Percentiles rank a stretch among this genome's conserved stretches.
These are phyloP conservation scores for Crocuta crocuta DNA, from an alignment of 2,113 vertebrate species.

Conservation along the genomic window DNA sequence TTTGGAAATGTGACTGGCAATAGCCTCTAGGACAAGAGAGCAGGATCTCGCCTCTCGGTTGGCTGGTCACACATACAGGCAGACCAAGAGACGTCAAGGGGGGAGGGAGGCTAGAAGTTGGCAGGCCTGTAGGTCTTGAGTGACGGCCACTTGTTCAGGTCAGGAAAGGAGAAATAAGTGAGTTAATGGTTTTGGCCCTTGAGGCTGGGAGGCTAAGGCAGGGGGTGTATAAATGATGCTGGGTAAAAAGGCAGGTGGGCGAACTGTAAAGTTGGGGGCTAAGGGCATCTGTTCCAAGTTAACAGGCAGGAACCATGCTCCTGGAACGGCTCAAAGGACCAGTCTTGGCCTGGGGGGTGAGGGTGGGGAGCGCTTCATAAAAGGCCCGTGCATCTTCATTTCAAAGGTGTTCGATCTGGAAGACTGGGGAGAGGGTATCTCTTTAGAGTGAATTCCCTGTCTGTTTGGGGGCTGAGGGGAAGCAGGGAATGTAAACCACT, in stretches of 20 bases:
- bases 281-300: conserved; percentile 79
- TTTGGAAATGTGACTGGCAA: conserved; percentile 61
- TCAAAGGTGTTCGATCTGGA: conserved; percentile 71
- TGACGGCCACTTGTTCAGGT: conserved; percentile 75
- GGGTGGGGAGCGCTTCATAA: conserved; percentile 67
- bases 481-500: conserved; percentile 24
- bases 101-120: conserved; percentile 85
- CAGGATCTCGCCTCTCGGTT: conserved; percentile 73
- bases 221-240: conserved; percentile 73
- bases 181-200: conserved; percentile 85
- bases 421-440: background rate
- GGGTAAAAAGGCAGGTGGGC: conserved; percentile 84
- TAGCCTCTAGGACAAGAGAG: conserved; percentile 61
- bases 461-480: background rate
- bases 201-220: conserved; percentile 59
- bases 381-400: conserved; percentile 53
- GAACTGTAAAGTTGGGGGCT: conserved; percentile 65
- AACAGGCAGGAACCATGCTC: conserved; percentile 76
- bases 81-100: conserved; percentile 84
- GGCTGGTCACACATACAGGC: conserved; percentile 75
- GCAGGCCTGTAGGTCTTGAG: conserved; percentile 68
- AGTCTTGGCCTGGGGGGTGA: conserved; percentile 43
- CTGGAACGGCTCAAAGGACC: conserved; percentile 65
- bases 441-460: conserved; percentile 47
- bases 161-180: conserved; percentile 54